A percentile compares a stretch with the other conserved stretches of the same genome.
phyloP scores from a whole-genome alignment of 2,888 invertebrate genomes.

The Nycteola revayana region DNA sequence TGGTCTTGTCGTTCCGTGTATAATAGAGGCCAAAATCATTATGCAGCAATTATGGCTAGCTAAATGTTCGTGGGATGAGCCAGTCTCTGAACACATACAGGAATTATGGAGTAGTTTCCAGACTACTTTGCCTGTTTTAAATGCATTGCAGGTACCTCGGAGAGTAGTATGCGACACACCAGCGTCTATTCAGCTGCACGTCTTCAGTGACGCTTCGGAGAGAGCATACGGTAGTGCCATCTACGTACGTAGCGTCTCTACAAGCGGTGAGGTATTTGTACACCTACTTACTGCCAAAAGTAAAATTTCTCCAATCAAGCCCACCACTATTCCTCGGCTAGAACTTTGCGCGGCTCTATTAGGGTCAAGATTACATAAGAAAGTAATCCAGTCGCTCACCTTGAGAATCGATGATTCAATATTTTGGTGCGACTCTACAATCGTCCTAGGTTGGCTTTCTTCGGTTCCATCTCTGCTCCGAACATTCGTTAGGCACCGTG shows the following conservation, averaged over 20 bases:
- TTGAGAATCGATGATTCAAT: not conserved
- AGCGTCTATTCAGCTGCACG: not conserved
- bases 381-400: not conserved
- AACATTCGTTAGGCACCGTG: too few relatives aligned
- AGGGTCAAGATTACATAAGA: not conserved
- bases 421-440: constrained; percentile 1
- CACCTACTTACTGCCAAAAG: constrained; percentile 1
- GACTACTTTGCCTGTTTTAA: too few relatives aligned
- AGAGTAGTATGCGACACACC: not conserved
- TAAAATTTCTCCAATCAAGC: constrained; percentile 1
- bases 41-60: too few relatives aligned
- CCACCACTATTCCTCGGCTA: not conserved
- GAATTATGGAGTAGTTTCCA: too few relatives aligned
- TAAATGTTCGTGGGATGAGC: constrained; percentile 7
- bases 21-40: too few relatives aligned
- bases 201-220: not conserved
- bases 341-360: constrained; percentile 1
- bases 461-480: too few relatives aligned
- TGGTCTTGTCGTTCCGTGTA: not conserved
- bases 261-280: not conserved
- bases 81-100: not conserved
- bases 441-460: constrained; percentile 1
- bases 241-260: not conserved
- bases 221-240: not conserved
- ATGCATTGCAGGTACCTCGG: not conserved